Evolutionary conservation across 2,113 vertebrate genomes (phyloP), one percentile per base, ranked within the genome.

Genomic region (Zosterops borbonicus): DNA sequence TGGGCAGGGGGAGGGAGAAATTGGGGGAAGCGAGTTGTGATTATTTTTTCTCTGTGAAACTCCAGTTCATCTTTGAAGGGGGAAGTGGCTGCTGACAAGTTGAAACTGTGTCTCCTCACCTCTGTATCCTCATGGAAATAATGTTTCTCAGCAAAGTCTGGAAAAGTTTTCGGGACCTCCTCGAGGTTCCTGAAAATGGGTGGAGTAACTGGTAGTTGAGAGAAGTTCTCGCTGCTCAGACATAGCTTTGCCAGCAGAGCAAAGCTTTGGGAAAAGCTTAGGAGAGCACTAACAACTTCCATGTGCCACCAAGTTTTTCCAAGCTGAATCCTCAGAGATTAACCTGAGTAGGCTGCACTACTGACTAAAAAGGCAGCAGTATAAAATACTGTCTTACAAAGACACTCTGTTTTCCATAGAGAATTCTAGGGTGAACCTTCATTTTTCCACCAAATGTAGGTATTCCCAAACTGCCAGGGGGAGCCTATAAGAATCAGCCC

Each of bases 231-330:
- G 7, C 24, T 49, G 77, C 52, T 91, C 74, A 20, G 33, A 21
- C 10, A 2, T 10, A 27, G 5, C 35, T 37, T 50, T 1, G 37
- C 35, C 5, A 50, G 2, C 5, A 46, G 14, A 67, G 16, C 0
- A 0, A 17, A 50, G 42, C 52, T 73, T 24, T 39, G 53, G 46
- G 16, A 0, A 0, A 17, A 50, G 42, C 52, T 73, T 24, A 44
- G 53, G 46, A 75, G 27, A 35, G 23, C 17, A 6, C 55, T 12
- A 9, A 17, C 2, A 1, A 12, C 25, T 85, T 87, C 21, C 14
- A 16, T 5, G 8, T 7, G 1, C 35, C 64, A 35, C 35, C 35
- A 35, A 35, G 44, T 18, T 87, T 31, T 67, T 15, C 49, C 33
- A 41, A 64, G 39, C 20, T 60, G 63, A 25, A 8, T 2, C 49